Conservation (phyloP, 2,113 vertebrate genomes). For the Erinaceus europaeus region DNA sequence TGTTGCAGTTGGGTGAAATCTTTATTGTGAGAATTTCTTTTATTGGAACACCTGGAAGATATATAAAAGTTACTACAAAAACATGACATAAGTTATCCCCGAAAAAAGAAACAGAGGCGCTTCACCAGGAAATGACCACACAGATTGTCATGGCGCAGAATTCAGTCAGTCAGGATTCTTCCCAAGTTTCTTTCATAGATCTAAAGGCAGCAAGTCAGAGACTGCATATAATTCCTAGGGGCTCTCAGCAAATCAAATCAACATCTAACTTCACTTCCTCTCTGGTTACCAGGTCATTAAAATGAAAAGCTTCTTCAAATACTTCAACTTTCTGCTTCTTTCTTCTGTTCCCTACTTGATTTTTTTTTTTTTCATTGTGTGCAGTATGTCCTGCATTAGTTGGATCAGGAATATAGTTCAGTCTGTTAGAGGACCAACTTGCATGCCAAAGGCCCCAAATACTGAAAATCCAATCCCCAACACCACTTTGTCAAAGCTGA, state of each 20-base stretch:
- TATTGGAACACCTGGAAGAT: neutral
- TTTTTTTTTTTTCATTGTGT: neutral
- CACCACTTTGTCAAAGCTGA: too few relatives aligned
- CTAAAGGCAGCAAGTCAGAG: neutral
- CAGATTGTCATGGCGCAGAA: neutral
- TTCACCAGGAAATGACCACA: neutral
- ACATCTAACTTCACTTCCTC: neutral
- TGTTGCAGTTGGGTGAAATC: neutral
- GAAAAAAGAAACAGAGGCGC: neutral
- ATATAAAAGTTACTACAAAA: neutral
- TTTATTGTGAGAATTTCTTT: neutral
- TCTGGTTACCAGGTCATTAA: neutral
- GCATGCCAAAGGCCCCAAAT: too few relatives aligned
- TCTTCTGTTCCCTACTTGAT: neutral
- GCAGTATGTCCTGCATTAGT: constrained; percentile 2
- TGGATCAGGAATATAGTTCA: too few relatives aligned
- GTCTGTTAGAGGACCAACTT: too few relatives aligned
- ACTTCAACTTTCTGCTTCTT: neutral
- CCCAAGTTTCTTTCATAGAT: neutral
- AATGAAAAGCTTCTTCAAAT: constrained; percentile 15
- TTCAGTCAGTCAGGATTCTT: neutral
- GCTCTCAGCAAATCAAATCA: neutral
- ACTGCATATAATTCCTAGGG: neutral
- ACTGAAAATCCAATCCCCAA: too few relatives aligned
- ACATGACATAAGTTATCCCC: neutral